Evolutionary conservation across 2,888 invertebrate genomes (phyloP), one percentile per base, ranked within the genome.

Genomic region (Drosophila villosipedis): DNA sequence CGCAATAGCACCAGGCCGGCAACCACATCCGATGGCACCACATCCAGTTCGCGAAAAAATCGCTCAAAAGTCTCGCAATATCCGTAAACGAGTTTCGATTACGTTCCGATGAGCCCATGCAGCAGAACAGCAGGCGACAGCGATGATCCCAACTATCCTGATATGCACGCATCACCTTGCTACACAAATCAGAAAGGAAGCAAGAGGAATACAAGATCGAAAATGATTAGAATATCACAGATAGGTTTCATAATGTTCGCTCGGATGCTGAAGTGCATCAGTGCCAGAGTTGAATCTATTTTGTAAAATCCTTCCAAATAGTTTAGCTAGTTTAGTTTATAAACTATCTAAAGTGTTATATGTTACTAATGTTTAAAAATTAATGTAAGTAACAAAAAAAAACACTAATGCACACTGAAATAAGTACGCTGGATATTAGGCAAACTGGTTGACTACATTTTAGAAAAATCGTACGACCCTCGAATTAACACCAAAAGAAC

Each of bases 41-140:
- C 97, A 93, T 98, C 97, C 79, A 98, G 93, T 92, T 97, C 97
- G 37, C 97, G 95, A 93, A 97, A 97, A 97, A 98, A 91, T 97
- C 97, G 72, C 97, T 97, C 76, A 98, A 93, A 54, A 98, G 93
- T 74, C 96, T 95, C 7, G 97, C 97, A 76, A 98, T 97, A 92
- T 97, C 97, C 31, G 97, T 95, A 91, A 97, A 97, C 14, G 97
- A 97, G 92, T 96, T 97, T 94, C 97, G 94, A 80, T 94, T 96
- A 71, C 96, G 95, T 89, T 97, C 97, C 37, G 96, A 96, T 69
- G 96, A 95, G 64, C 96, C 94, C 94, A 97, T 96, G 92, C 97
- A 97, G 92, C 97, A 97, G 91, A 97, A 97, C 14, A 97, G 93
- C 75, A 97, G 94, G 43, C 96, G 95, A 92, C 97, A 97, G 78